Evolutionary conservation across 2,888 invertebrate species (phyloP).

Genomic region (Boloria selene): DNA sequence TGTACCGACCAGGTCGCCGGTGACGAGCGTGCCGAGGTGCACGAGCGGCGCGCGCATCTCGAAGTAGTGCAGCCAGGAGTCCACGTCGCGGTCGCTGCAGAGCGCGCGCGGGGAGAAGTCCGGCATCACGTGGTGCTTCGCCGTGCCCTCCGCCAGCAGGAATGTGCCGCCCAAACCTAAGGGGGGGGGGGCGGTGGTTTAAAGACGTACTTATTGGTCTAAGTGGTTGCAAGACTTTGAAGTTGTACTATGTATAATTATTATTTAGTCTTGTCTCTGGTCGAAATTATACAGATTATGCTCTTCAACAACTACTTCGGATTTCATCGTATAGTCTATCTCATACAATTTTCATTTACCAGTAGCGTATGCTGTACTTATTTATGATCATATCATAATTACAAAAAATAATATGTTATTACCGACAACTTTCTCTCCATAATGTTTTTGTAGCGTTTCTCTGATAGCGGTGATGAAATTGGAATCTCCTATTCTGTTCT

Average conservation of each 20-base stretch:
- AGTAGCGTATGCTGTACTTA: too few relatives aligned
- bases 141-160: slow-evolving; percentile 90
- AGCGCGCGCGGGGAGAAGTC: slow-evolving; percentile 92
- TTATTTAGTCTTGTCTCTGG: too few relatives aligned
- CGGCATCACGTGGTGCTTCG: slow-evolving; percentile 97
- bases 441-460: slow-evolving; percentile 85
- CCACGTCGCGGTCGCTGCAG: slow-evolving; percentile 86
- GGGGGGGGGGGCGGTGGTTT: not conserved
- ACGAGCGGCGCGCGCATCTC: slow-evolving; percentile 94
- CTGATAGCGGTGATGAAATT: slow-evolving; percentile 93
- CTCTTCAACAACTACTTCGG: too few relatives aligned
- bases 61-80: slow-evolving; percentile 95
- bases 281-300: too few relatives aligned
- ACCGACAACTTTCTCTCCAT: slow-evolving; percentile 83
- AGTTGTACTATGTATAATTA: too few relatives aligned
- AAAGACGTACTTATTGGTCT: too few relatives aligned
- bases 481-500: slow-evolving; percentile 86
- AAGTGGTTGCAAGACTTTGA: too few relatives aligned
- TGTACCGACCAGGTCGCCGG: slow-evolving; percentile 87
- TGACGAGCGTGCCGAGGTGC: slow-evolving; percentile 93
- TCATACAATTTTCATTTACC: too few relatives aligned
- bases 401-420: slow-evolving; percentile 33
- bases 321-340: too few relatives aligned
- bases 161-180: slow-evolving; percentile 96
- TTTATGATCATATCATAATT: too few relatives aligned